Percentiles rank a stretch among this genome's conserved stretches.
Conservation (phyloP, 2,113 vertebrate species). For the Scytalopus superciliaris region DNA sequence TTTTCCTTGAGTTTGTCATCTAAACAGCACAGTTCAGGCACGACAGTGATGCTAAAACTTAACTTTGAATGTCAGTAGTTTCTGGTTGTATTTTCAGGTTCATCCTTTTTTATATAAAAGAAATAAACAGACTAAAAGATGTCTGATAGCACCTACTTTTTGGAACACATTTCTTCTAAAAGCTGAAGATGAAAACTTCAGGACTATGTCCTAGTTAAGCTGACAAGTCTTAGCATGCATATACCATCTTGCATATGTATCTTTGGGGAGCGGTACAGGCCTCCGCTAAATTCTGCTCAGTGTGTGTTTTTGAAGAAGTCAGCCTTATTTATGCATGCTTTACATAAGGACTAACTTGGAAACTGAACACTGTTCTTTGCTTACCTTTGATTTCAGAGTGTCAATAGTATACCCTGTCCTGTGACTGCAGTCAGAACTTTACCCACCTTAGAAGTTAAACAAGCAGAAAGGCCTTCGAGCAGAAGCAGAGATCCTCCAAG, state of each 20-base stretch:
- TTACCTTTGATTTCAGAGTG: slow-evolving; percentile 56
- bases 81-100: not conserved
- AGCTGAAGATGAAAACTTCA: not conserved
- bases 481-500: slow-evolving; percentile 68
- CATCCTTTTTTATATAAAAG: not conserved
- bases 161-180: not conserved
- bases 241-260: not conserved
- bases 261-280: not conserved
- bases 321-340: not conserved
- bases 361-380: not conserved
- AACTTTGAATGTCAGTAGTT: not conserved
- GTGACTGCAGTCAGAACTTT: slow-evolving; percentile 62
- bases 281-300: not conserved
- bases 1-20: not conserved
- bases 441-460: slow-evolving; percentile 63
- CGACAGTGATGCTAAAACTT: not conserved
- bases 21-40: not conserved
- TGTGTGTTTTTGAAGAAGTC: not conserved
- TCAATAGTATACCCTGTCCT: slow-evolving; percentile 49
- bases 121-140: not conserved
- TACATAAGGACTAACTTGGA: not conserved
- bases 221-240: not conserved
- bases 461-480: slow-evolving; percentile 65
- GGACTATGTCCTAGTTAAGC: not conserved
- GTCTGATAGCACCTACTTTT: not conserved